A percentile compares a stretch with the other conserved stretches of the same genome.
These are phyloP conservation scores for Hylaeus anthracinus DNA, from an alignment of 1,140 invertebrate genomes.

Conservation along the genomic window DNA sequence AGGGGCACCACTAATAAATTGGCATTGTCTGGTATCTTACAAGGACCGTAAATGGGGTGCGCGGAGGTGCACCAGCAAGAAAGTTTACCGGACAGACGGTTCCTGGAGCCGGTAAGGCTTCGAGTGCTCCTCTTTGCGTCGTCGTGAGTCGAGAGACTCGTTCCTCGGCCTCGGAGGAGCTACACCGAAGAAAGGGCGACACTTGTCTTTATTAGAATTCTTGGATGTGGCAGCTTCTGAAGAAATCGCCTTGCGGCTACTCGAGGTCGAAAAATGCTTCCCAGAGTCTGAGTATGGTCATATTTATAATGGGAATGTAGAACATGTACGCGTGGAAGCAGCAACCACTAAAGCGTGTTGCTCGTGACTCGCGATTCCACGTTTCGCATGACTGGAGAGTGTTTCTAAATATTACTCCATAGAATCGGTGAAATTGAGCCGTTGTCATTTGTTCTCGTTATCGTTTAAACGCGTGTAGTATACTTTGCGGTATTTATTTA, in stretches of 20 bases:
- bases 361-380: not conserved
- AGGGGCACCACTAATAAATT: conserved; percentile 77
- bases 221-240: not conserved
- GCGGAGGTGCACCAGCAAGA: conserved; percentile 64
- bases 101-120: conserved; percentile 65
- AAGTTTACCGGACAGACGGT: conserved; percentile 73
- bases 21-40: conserved; percentile 74
- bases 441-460: too few species aligned
- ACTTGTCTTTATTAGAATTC: conserved; percentile 50
- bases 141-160: conserved; percentile 9
- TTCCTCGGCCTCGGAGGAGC: conserved; percentile 38
- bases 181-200: conserved; percentile 42
- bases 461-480: too few species aligned
- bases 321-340: too few species aligned
- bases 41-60: conserved; percentile 70
- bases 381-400: not conserved
- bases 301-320: not conserved
- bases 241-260: not conserved
- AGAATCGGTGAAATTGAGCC: too few species aligned
- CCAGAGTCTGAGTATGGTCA: not conserved
- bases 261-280: not conserved
- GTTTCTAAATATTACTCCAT: too few species aligned
- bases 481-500: too few species aligned
- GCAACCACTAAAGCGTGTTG: too few species aligned
- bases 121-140: conserved; percentile 38